Percentiles rank a stretch among this genome's conserved stretches.
Conservation (phyloP, 1,140 invertebrate genomes). For the Antheraea mylitta region DNA sequence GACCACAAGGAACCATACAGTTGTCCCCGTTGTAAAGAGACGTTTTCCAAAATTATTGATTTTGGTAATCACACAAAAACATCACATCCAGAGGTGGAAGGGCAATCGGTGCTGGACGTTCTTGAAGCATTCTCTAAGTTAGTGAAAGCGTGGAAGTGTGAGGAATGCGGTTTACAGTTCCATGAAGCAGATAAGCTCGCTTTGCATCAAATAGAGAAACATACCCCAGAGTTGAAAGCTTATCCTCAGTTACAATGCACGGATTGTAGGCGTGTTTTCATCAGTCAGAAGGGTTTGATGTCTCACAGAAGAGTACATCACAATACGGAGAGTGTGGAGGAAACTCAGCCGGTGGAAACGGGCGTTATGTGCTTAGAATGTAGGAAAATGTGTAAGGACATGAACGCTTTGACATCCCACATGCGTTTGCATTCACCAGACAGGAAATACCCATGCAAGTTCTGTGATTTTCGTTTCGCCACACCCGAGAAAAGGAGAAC, state of each 20-base stretch:
- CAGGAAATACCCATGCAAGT: slow-evolving; percentile 66
- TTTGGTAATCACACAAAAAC: slow-evolving; percentile 65
- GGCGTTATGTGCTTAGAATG: slow-evolving; percentile 68
- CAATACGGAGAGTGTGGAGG: slow-evolving; percentile 43
- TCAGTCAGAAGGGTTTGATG: slow-evolving; percentile 60
- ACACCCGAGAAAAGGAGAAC: slow-evolving; percentile 60
- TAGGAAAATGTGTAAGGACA: slow-evolving; percentile 66
- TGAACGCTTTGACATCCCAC: slow-evolving; percentile 54
- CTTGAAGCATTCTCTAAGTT: slow-evolving; percentile 66
- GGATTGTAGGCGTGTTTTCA: slow-evolving; percentile 62
- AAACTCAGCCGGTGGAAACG: slow-evolving; percentile 37
- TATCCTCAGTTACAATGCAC: slow-evolving; percentile 59
- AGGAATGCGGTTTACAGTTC: slow-evolving; percentile 66
- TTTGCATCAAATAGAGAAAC: slow-evolving; percentile 61
- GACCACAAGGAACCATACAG: slow-evolving; percentile 64
- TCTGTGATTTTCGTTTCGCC: slow-evolving; percentile 68
- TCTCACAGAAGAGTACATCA: slow-evolving; percentile 63
- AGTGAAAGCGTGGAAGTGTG: slow-evolving; percentile 68
- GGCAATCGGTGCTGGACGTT: slow-evolving; percentile 62
- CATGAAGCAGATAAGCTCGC: slow-evolving; percentile 68
- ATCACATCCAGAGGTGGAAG: slow-evolving; percentile 60
- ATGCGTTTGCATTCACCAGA: slow-evolving; percentile 63
- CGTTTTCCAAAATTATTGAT: slow-evolving; percentile 62
- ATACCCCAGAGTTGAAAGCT: slow-evolving; percentile 53
- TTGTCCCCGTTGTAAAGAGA: slow-evolving; percentile 55